Percentiles rank a stretch among this genome's conserved stretches.
Conservation (phyloP, 1,140 invertebrate genomes). For the Choristoneura fumiferana region DNA sequence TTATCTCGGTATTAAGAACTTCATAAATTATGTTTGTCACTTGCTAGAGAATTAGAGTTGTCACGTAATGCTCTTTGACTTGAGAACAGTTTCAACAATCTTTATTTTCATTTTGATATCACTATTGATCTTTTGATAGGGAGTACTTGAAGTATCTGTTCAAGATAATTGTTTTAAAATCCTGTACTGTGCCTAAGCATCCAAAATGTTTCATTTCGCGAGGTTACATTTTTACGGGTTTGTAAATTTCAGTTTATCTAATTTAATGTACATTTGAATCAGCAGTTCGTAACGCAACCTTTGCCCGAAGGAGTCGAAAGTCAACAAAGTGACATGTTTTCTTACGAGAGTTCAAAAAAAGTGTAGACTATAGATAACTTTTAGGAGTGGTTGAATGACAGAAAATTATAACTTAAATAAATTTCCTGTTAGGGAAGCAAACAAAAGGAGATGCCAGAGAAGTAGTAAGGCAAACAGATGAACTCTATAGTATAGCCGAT, state of each 20-base stretch:
- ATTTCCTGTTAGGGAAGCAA: conserved; percentile 70
- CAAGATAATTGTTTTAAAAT: conserved; percentile 12
- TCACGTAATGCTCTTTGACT: conserved; percentile 10
- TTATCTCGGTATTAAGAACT: conserved; percentile 75
- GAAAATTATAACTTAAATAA: conserved; percentile 76
- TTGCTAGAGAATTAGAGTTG: conserved; percentile 52
- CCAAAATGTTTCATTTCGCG: background rate
- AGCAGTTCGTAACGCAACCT: background rate
- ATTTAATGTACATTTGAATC: background rate
- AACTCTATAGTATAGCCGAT: conserved; percentile 61
- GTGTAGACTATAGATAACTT: conserved; percentile 55
- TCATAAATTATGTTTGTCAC: conserved; percentile 78
- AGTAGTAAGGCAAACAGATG: conserved; percentile 60
- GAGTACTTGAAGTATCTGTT: conserved; percentile 10
- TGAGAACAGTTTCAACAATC: conserved; percentile 12
- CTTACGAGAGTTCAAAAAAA: conserved; percentile 35
- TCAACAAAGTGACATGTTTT: conserved; percentile 53
- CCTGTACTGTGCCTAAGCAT: background rate
- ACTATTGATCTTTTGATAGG: conserved; percentile 14
- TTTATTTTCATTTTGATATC: conserved; percentile 21
- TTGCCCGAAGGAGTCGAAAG: conserved; percentile 38
- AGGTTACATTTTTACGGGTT: background rate
- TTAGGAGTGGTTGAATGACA: conserved; percentile 65
- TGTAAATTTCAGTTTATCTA: background rate
- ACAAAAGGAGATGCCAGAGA: conserved; percentile 51